phyloP scores from a whole-genome alignment of 2,888 invertebrate genomes.

The Zygothrica quintamaculata region DNA sequence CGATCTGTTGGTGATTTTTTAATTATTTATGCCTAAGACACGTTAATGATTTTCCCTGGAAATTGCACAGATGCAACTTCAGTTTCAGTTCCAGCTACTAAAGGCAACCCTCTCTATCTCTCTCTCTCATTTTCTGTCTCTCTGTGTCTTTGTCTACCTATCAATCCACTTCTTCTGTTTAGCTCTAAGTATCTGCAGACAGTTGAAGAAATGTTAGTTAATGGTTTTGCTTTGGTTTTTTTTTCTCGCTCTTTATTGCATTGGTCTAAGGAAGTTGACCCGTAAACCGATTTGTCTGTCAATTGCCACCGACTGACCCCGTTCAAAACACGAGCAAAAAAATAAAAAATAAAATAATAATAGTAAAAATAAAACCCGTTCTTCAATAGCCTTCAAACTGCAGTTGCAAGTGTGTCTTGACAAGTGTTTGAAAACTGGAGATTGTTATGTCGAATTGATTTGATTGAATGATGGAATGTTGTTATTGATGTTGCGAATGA shows the following conservation, averaged over 20 bases:
- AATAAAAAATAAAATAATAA: background rate
- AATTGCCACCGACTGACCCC: slow-evolving; percentile 54
- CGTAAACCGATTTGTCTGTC: slow-evolving; percentile 59
- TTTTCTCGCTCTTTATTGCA: slow-evolving; percentile 25
- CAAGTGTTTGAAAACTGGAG: slow-evolving; percentile 5
- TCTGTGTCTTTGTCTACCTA: slow-evolving; percentile 12
- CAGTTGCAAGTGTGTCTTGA: slow-evolving; percentile 43
- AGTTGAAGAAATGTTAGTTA: slow-evolving; percentile 23
- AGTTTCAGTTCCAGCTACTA: background rate
- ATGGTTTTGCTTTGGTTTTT: slow-evolving; percentile 42
- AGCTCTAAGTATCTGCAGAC: background rate
- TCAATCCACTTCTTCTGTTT: slow-evolving; percentile 1
- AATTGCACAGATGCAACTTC: slow-evolving; percentile 39
- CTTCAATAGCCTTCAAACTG: slow-evolving; percentile 40
- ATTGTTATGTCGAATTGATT: background rate
- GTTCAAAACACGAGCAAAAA: slow-evolving; percentile 26
- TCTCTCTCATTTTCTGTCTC: slow-evolving; percentile 8
- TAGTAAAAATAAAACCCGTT: slow-evolving; percentile 48
- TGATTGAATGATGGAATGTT: background rate
- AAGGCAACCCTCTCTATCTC: background rate
- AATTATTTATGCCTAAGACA: slow-evolving; percentile 77
- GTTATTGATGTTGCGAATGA: background rate
- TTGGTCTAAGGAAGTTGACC: slow-evolving; percentile 44
- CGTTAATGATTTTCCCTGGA: slow-evolving; percentile 76
- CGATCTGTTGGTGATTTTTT: slow-evolving; percentile 61